phyloP scores from a whole-genome alignment of 2,113 vertebrate genomes.

The Toxostoma redivivum region DNA sequence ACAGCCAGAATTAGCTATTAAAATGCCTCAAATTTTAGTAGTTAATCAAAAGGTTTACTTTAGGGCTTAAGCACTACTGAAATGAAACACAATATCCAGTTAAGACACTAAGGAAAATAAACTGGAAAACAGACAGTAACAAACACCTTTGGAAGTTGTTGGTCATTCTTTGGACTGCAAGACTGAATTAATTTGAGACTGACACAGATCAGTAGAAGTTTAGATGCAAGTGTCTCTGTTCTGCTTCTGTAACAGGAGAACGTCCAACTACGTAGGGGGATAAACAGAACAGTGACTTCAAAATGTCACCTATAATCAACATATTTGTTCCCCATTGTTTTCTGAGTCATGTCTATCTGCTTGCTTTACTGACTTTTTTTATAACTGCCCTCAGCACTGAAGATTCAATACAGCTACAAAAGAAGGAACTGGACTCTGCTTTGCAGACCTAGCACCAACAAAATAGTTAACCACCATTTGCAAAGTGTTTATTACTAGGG shows the following conservation, averaged over 20 bases:
- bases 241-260: background rate
- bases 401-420: background rate
- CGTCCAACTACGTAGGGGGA: background rate
- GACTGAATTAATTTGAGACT: background rate
- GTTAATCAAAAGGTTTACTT: background rate
- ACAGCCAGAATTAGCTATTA: background rate
- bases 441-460: background rate
- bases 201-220: background rate
- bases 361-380: slow-evolving; percentile 3
- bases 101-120: background rate
- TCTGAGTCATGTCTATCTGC: background rate
- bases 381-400: background rate
- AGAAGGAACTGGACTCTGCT: background rate
- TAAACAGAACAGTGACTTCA: background rate
- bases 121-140: background rate
- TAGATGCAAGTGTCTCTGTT: background rate
- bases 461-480: background rate
- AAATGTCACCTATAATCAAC: background rate
- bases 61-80: background rate
- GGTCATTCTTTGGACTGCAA: background rate
- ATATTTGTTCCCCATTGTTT: background rate
- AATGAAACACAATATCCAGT: background rate
- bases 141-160: background rate
- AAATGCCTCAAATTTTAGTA: background rate
- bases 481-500: background rate